Evolutionary conservation across 30 jellyfish, hydroid and myxozoan species (phyloP), one percentile per base, ranked within the genome.

Genomic region (Hydra vulgaris): DNA sequence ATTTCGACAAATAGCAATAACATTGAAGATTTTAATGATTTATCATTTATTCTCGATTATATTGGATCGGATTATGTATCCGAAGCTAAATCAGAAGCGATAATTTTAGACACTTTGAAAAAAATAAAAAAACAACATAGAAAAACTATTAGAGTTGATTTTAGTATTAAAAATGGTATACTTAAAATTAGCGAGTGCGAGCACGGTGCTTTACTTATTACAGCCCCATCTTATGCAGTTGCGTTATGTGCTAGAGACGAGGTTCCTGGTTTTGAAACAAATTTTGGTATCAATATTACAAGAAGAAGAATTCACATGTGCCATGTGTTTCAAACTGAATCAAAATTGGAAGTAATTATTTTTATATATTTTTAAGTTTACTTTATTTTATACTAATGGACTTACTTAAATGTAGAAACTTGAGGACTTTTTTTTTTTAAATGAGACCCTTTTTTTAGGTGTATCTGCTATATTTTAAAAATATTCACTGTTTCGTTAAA

Each of bases 291-390:
- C 24, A 94, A 94, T 66, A 94, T 94, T 23, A 94, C 99, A 27
- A 78, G 95, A 70, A 77, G 94, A 77, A 79, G 96, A 70, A 87
- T 94, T 0, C 99, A 94, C 78, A 84, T 87, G 85, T 94, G 99
- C 71, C 99, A 94, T 78, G 96, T 94, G 23, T 94, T 94, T 85
- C 96, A 94, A 94, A 96, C 99, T 21, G 99, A 95, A 72, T 94
- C 99, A 0, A 56, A 79, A 24, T 84, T 94, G 3, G 99, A 94
- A 88, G 99, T 94, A 78, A 68, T 81, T 70, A 23, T 7, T 68
- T n/a, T n/a, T n/a, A n/a, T n/a, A n/a, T n/a, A n/a, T n/a, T n/a
- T n/a, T n/a, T n/a, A n/a, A n/a, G n/a, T n/a, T n/a, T n/a, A n/a
- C n/a, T n/a, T n/a, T n/a, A n/a, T n/a, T n/a, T n/a, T n/a, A n/a